Evolutionary conservation across 2,797 vertebrate genomes (phyloP), one percentile per base, ranked within the genome.

Genomic region (Hydrolagus colliei): DNA sequence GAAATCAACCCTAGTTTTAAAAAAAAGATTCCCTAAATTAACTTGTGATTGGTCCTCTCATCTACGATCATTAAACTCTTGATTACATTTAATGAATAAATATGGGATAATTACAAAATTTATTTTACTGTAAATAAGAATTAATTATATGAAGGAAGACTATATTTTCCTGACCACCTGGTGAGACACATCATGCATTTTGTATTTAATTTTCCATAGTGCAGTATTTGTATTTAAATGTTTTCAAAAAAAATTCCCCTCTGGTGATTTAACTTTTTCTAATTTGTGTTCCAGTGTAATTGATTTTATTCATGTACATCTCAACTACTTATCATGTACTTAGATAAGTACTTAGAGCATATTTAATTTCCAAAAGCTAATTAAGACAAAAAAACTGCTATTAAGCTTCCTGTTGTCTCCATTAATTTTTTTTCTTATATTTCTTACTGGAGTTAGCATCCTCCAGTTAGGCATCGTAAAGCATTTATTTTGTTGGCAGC

Each of bases 41-140:
- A 96, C 97, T 98, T 98, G 97, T 98, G 98, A 98, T 96, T 96
- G 94, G 96, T 94, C 96, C 96, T 97, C 97, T 98, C 95, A 97
- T 97, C 96, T 95, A 96, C 96, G 96, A 97, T 98, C 97, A 97
- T 97, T 84, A 84, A 84, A 84, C 79, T 84, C 79, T 84, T 84
- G 79, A 84, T 84, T 84, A 84, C 96, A 96, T 93, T 97, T 98
- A 98, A 96, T 96, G 95, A 94, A 98, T 98, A 97, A 98, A 98
- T 98, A 96, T 98, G 97, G 95, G 93, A 94, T 98, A 97, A 98
- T 98, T 98, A 97, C 97, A 98, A 98, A 82, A 98, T 98, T 96
- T 96, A 84, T 84, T 84, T 84, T 84, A 84, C 79, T 84, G 79
- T 84, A 98, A 98, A 98, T 98, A 98, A 97, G 97, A 98, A 98